Evolutionary conservation across 2,888 invertebrate species (phyloP), one percentile per base, ranked within the genome.

Genomic region (Hirtodrosophila duncani): DNA sequence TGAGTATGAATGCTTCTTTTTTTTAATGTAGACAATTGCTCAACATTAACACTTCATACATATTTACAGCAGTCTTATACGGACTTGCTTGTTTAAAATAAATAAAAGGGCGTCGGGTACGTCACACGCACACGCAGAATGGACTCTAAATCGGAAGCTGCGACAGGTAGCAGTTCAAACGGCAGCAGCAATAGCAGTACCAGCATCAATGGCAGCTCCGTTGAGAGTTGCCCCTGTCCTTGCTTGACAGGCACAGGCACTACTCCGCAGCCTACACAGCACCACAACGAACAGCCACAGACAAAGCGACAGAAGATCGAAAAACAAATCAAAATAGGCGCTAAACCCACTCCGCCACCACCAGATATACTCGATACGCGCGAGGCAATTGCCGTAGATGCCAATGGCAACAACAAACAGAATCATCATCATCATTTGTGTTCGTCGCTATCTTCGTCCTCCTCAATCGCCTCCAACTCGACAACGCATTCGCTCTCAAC

Each of bases 251-350:
- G 33, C 3, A 23, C 59, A 10, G 44, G 68, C 6, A 55, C 43
- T 20, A 24, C 31, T 18, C 26, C 62, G n/a, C n/a, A n/a, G 11
- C 21, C 68, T 14, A 34, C 50, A 14, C 37, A 43, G 14, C 57
- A 60, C 29, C 66, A 65, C 83, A 91, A 91, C 70, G 92, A 94
- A 87, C 94, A 94, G 88, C 95, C 95, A 67, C 92, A 92, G 75
- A 94, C 93, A 85, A 95, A 95, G 88, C 92, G 94, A 84, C 91
- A 92, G 84, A 91, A 93, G 82, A 91, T 93, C 68, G 91, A 92
- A 51, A 83, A 74, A 21, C 81, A 74, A 50, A 56, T 80, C 14
- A 72, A 68, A 33, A 53, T 67, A n/a, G 53, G 37, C 5, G 45
- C 44, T 18, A 59, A 68, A 7, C 39, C 51, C 18, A 33, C 38